Conservation (phyloP, 2,113 vertebrate genomes). For the Daubentonia madagascariensis region DNA sequence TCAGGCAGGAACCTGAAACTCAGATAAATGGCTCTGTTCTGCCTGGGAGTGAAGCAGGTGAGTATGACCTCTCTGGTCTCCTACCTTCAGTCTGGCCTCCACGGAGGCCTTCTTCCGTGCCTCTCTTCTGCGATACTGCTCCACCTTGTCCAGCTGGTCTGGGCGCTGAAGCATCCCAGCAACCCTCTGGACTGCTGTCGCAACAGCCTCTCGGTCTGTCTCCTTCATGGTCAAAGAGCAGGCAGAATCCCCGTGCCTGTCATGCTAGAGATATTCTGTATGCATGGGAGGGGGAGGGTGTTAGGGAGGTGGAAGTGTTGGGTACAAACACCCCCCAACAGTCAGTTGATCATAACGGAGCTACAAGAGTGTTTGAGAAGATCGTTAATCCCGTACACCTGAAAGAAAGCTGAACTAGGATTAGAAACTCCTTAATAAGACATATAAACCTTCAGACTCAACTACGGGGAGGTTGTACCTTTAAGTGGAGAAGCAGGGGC, state of each 20-base stretch:
- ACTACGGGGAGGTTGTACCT: not conserved
- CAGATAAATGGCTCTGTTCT: not conserved
- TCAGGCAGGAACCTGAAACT: not conserved
- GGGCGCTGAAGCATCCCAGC: constrained; percentile 98
- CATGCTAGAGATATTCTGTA: constrained; percentile 57
- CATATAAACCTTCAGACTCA: not conserved
- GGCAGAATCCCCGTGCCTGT: constrained; percentile 18
- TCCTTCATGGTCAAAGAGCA: constrained; percentile 89
- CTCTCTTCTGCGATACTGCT: constrained; percentile 96
- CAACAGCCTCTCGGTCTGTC: constrained; percentile 94
- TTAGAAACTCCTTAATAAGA: not conserved
- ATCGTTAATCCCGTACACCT: not conserved
- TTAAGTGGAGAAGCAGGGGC: not conserved
- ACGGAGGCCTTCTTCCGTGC: constrained; percentile 98
- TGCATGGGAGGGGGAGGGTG: not conserved
- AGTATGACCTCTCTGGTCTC: not conserved
- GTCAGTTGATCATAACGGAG: not conserved
- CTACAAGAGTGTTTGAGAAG: not conserved
- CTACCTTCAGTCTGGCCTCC: constrained; percentile 95
- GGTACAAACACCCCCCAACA: not conserved
- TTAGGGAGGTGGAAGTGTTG: not conserved
- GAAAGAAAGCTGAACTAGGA: not conserved
- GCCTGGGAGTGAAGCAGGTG: not conserved
- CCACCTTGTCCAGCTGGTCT: constrained; percentile 98
- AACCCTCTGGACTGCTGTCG: constrained; percentile 96